Conservation (phyloP, 2,113 vertebrate species). For the Halichoerus grypus region DNA sequence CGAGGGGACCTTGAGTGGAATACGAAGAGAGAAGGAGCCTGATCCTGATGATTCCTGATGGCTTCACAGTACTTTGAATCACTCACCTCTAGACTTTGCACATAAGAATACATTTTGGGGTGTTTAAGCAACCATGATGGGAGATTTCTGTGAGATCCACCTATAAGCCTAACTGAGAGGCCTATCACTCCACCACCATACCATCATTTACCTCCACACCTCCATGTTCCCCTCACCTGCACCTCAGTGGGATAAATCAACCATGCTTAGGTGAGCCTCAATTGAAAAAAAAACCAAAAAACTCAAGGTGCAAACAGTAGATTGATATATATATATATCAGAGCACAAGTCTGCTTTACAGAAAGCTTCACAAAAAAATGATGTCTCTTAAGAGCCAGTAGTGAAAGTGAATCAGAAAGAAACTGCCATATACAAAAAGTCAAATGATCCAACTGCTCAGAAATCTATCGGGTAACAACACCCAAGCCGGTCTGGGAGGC, state of each 20-base stretch:
- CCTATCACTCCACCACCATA: not conserved
- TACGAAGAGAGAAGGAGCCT: not conserved
- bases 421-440: not conserved
- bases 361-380: not conserved
- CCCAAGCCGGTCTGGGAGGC: not conserved
- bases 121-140: not conserved
- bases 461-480: accelerated
- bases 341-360: not conserved
- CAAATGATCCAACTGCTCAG: not conserved
- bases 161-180: not conserved
- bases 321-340: accelerated
- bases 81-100: not conserved
- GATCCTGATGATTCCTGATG: not conserved
- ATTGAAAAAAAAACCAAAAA: not conserved
- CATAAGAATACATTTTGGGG: not conserved
- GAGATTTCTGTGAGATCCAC: not conserved
- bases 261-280: not conserved
- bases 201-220: not conserved
- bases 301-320: not conserved
- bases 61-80: not conserved
- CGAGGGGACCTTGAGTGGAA: not conserved
- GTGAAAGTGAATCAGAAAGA: not conserved
- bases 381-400: not conserved
- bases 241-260: not conserved
- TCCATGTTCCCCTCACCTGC: not conserved